phyloP scores from a whole-genome alignment of 2,797 vertebrate species.

The Synaphobranchus kaupii region DNA sequence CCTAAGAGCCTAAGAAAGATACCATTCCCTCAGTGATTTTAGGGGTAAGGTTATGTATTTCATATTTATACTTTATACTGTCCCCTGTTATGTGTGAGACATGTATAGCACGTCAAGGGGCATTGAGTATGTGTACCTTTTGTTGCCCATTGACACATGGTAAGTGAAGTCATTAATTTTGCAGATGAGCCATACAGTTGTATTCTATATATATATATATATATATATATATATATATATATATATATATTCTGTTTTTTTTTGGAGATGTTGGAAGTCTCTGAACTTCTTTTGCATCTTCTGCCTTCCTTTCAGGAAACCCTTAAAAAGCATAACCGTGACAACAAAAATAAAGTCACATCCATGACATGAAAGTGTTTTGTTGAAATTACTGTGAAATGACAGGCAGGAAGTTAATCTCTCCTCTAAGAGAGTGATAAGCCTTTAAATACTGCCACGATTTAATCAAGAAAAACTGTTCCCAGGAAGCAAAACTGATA shows the following conservation, averaged over 20 bases:
- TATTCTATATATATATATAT: too few relatives aligned
- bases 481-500: background rate
- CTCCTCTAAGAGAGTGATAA: constrained; percentile 30
- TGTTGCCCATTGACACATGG: background rate
- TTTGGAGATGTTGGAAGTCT: constrained; percentile 7
- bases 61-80: background rate
- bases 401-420: constrained; percentile 36
- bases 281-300: background rate
- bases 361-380: constrained; percentile 21
- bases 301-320: constrained; percentile 13
- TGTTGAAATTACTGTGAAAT: constrained; percentile 37
- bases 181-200: background rate
- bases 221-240: too few relatives aligned
- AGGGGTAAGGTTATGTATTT: background rate
- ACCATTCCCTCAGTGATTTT: background rate
- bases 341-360: constrained; percentile 24
- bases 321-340: background rate
- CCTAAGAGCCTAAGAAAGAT: background rate
- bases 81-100: background rate
- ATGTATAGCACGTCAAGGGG: background rate
- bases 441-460: constrained; percentile 27
- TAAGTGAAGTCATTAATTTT: background rate
- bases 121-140: background rate
- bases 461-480: background rate
- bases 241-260: too few relatives aligned